These are phyloP conservation scores for Tribolium castaneum DNA, from an alignment of 1,140 invertebrate species.

Conservation along the genomic window DNA sequence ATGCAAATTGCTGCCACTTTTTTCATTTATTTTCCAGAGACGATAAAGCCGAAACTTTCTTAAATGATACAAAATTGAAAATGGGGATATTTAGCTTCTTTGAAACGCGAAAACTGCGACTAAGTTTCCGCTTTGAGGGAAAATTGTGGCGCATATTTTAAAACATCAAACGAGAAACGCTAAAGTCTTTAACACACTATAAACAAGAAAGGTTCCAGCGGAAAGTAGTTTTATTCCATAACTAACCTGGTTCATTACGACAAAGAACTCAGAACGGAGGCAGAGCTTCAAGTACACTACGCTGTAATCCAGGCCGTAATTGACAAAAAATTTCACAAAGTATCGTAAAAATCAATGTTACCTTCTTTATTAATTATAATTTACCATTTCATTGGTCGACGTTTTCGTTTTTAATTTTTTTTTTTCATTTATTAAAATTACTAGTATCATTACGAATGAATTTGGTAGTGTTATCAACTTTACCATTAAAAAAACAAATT, in stretches of 20 bases:
- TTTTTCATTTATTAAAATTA: too few relatives aligned
- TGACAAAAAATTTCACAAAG: too few relatives aligned
- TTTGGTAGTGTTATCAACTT: too few relatives aligned
- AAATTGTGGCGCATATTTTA: not conserved
- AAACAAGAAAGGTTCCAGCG: not conserved
- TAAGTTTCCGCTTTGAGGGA: not conserved
- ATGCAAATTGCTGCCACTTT: not conserved
- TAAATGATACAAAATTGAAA: not conserved
- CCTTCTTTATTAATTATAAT: too few relatives aligned
- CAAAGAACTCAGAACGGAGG: too few relatives aligned
- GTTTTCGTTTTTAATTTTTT: too few relatives aligned
- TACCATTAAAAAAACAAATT: too few relatives aligned
- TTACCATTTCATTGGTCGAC: too few relatives aligned
- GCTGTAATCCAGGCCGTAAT: too few relatives aligned
- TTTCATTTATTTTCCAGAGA: not conserved
- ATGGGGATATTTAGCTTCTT: not conserved
- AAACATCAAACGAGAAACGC: not conserved
- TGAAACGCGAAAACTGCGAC: not conserved
- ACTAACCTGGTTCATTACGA: not conserved
- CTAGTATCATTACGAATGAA: too few relatives aligned
- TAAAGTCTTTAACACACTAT: not conserved
- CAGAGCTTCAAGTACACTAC: too few relatives aligned
- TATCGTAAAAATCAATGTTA: too few relatives aligned
- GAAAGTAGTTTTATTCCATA: not conserved
- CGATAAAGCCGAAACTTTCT: not conserved